Percentiles rank a stretch among this genome's conserved stretches.
Evolutionary conservation across 2,797 vertebrate genomes (phyloP).

Genomic region (Coregonus suidteri): DNA sequence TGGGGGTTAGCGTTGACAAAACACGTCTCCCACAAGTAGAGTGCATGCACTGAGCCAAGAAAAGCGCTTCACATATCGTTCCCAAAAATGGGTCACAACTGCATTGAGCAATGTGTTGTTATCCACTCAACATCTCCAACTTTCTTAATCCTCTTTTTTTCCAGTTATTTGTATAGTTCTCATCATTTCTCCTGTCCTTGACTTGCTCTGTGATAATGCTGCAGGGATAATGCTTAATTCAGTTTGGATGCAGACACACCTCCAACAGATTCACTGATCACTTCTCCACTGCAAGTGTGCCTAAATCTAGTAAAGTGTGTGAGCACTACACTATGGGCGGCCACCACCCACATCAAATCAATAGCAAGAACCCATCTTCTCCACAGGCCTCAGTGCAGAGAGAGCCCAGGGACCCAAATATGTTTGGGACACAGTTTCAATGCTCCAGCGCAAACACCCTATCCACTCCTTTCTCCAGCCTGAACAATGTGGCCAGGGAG

Average conservation of each 20-base stretch:
- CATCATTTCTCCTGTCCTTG: slow-evolving; percentile 31
- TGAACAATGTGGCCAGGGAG: slow-evolving; percentile 56
- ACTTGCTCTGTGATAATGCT: slow-evolving; percentile 16
- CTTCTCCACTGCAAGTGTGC: too few species aligned
- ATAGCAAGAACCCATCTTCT: neutral
- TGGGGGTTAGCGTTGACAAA: too few species aligned
- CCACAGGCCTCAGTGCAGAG: neutral
- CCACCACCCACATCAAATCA: neutral
- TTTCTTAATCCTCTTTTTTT: slow-evolving; percentile 33
- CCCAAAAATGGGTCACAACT: slow-evolving; percentile 13
- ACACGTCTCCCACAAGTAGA: too few species aligned
- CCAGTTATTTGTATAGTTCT: slow-evolving; percentile 33
- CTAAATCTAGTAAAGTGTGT: neutral
- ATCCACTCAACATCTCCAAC: slow-evolving; percentile 26
- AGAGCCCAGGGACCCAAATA: neutral
- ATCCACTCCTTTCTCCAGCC: neutral
- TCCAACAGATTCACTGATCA: too few species aligned
- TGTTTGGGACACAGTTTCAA: slow-evolving; percentile 5
- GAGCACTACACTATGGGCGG: neutral
- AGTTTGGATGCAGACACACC: neutral
- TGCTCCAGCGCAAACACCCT: neutral
- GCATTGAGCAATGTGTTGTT: neutral
- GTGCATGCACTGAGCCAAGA: too few species aligned
- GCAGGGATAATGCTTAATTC: neutral
- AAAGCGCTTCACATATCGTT: neutral